Percentiles rank a stretch among this genome's conserved stretches.
Conservation (phyloP, 2,113 vertebrate species). For the Bagarius yarrelli region DNA sequence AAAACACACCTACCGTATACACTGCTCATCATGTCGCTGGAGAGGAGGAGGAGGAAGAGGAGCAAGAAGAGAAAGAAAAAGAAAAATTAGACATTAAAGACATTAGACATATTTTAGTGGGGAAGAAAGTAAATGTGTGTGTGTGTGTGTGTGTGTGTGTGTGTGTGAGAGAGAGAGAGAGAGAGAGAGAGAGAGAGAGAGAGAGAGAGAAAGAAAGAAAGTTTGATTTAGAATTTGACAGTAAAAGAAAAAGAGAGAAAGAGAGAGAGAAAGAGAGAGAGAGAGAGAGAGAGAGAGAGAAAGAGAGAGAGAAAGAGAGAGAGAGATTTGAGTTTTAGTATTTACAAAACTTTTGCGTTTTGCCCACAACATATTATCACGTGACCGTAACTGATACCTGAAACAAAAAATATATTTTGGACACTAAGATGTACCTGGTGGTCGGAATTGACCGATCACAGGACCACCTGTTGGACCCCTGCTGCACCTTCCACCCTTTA, state of each 20-base stretch:
- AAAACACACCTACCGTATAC: slow-evolving; percentile 40
- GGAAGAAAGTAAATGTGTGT: slow-evolving; percentile 8
- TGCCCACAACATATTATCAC: not conserved
- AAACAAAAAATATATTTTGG: too few relatives aligned
- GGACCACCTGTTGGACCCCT: not conserved
- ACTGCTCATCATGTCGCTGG: slow-evolving; percentile 45
- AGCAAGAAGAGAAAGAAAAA: not conserved
- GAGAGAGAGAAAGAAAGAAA: not conserved
- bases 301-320: too few relatives aligned
- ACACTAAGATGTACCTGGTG: not conserved
- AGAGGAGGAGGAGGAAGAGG: not conserved
- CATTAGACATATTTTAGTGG: slow-evolving; percentile 8
- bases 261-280: not conserved
- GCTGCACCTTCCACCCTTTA: not conserved
- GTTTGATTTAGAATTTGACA: not conserved
- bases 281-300: not conserved
- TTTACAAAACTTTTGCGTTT: not conserved
- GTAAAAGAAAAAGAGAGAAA: slow-evolving; percentile 2
- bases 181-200: slow-evolving; percentile 7
- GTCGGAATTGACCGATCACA: not conserved
- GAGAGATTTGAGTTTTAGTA: too few relatives aligned
- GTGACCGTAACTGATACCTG: not conserved
- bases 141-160: too few relatives aligned
- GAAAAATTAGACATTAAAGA: not conserved
- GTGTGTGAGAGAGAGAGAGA: not conserved